Percentiles rank a stretch among this genome's conserved stretches.
Conservation (phyloP, 2,113 vertebrate species). For the Daubentonia madagascariensis region DNA sequence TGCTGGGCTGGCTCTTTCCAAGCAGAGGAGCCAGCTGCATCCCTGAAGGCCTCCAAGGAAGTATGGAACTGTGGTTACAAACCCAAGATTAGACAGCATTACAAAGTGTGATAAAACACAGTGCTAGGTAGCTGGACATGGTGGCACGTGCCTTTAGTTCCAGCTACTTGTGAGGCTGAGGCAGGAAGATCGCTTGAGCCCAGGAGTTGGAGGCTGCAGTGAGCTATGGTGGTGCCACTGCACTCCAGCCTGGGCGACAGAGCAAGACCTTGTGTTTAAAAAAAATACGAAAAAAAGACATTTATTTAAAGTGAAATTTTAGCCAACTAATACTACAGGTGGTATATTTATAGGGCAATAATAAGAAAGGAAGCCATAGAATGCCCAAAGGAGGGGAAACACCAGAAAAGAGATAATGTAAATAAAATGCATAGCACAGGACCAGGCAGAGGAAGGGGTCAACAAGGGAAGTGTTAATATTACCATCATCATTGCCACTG, state of each 20-base stretch:
- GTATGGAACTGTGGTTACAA: background rate
- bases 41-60: background rate
- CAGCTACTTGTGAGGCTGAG: too few species aligned
- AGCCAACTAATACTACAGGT: background rate
- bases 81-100: background rate
- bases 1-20: background rate
- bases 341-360: background rate
- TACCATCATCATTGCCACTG: background rate
- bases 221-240: too few species aligned
- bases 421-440: background rate
- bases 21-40: background rate
- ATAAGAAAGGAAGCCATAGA: background rate
- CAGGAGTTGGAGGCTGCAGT: too few species aligned
- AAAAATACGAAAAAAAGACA: background rate
- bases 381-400: background rate
- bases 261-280: background rate
- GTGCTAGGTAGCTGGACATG: background rate
- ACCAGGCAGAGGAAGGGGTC: background rate
- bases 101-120: background rate
- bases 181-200: too few species aligned
- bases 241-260: too few species aligned
- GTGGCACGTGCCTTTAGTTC: too few species aligned
- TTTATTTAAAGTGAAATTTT: background rate
- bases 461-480: background rate
- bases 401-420: background rate